Evolutionary conservation across 92 coral and sea anemone species (phyloP).

Genomic region (Actinostola sp.): DNA sequence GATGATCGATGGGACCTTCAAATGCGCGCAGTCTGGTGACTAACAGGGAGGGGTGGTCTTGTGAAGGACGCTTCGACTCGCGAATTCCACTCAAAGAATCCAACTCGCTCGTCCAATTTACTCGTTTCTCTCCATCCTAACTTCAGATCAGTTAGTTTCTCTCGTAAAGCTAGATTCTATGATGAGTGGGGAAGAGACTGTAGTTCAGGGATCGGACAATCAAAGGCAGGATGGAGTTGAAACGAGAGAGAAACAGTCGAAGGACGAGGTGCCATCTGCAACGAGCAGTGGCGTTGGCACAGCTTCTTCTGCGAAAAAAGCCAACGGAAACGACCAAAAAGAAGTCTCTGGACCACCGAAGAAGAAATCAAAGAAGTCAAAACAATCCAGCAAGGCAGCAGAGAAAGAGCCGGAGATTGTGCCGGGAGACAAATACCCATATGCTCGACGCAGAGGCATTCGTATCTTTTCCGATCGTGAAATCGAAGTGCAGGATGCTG

Average conservation of each 20-base stretch:
- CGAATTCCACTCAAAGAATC: constrained; percentile 18
- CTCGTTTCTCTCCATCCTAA: constrained; percentile 16
- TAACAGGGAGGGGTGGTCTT: constrained; percentile 56
- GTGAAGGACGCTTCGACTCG: constrained; percentile 31
- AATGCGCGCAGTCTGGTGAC: constrained; percentile 35
- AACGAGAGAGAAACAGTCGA: constrained; percentile 20
- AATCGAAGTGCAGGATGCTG: constrained; percentile 96
- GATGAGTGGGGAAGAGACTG: constrained; percentile 46
- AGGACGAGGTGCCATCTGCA: constrained; percentile 30
- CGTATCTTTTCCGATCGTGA: constrained; percentile 96
- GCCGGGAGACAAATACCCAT: constrained; percentile 81
- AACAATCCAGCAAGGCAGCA: constrained; percentile 33
- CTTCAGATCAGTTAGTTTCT: neutral
- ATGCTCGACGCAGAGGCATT: constrained; percentile 88
- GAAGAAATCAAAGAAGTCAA: constrained; percentile 30
- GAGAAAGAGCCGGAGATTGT: constrained; percentile 24
- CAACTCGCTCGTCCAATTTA: constrained; percentile 1
- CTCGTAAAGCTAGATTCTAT: neutral
- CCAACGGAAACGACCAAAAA: constrained; percentile 41
- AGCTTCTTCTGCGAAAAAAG: constrained; percentile 23
- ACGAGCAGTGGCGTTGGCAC: constrained; percentile 17
- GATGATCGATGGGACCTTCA: neutral
- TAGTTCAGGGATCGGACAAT: constrained; percentile 17
- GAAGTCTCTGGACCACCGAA: constrained; percentile 47
- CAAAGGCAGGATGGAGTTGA: constrained; percentile 6